Conservation (phyloP, 2,888 invertebrate species). For the Orchesellides sinensis region DNA sequence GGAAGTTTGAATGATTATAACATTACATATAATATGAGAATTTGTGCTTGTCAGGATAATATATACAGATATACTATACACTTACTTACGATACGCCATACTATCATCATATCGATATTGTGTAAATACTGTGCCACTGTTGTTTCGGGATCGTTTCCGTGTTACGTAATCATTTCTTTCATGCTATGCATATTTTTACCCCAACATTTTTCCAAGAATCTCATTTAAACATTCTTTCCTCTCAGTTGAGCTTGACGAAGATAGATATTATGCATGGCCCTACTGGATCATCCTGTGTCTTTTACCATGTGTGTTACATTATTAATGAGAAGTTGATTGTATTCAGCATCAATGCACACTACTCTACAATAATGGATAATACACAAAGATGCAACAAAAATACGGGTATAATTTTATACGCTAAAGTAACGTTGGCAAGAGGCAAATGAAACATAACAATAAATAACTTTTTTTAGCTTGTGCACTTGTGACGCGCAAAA, state of each 20-base stretch:
- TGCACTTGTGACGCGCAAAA: constrained; percentile 52
- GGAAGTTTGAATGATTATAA: constrained; percentile 50
- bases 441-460: constrained; percentile 41
- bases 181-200: constrained; percentile 28
- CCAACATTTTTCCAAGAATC: constrained; percentile 31
- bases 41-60: background rate
- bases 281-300: background rate
- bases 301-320: background rate
- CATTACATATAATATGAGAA: background rate
- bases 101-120: background rate
- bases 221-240: constrained; percentile 34
- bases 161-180: constrained; percentile 62
- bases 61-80: background rate
- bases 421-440: constrained; percentile 40
- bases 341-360: background rate
- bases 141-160: too few relatives aligned
- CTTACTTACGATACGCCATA: background rate
- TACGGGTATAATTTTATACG: background rate
- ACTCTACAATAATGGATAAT: too few relatives aligned
- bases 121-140: constrained; percentile 24
- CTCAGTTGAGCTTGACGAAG: constrained; percentile 17
- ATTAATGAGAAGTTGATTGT: constrained; percentile 15
- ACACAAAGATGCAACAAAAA: background rate
- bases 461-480: constrained; percentile 52
- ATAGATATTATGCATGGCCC: constrained; percentile 7